Percentiles rank a stretch among this genome's conserved stretches.
These are phyloP conservation scores for Upupa epops DNA, from an alignment of 2,113 vertebrate genomes.

Conservation along the genomic window DNA sequence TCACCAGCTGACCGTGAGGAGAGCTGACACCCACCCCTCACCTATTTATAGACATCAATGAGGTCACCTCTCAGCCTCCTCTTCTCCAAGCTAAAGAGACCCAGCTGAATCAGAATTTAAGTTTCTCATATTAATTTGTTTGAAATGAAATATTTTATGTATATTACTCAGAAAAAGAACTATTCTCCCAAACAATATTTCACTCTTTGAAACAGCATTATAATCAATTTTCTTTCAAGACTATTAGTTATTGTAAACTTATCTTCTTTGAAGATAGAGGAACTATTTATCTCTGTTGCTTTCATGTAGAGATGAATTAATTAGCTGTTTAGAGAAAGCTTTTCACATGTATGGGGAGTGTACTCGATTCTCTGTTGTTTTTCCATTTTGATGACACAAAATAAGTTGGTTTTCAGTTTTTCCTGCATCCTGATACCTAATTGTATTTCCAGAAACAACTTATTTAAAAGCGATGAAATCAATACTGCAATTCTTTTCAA, in stretches of 20 bases:
- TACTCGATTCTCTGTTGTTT: slow-evolving; percentile 23
- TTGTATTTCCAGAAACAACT: not conserved
- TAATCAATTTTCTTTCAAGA: slow-evolving; percentile 42
- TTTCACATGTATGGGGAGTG: not conserved
- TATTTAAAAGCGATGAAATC: slow-evolving; percentile 44
- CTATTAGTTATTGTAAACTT: slow-evolving; percentile 24
- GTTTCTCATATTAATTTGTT: slow-evolving; percentile 6
- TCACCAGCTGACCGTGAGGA: too few relatives aligned
- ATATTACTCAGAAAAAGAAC: slow-evolving; percentile 20
- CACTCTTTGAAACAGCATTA: not conserved
- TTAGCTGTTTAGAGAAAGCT: slow-evolving; percentile 35
- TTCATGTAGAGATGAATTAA: slow-evolving; percentile 50
- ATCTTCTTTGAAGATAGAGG: slow-evolving; percentile 48
- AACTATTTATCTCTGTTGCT: slow-evolving; percentile 51
- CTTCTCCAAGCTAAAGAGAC: too few relatives aligned
- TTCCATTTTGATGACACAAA: slow-evolving; percentile 20
- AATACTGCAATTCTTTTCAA: slow-evolving; percentile 27
- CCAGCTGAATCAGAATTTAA: not conserved
- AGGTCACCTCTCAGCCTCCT: too few relatives aligned
- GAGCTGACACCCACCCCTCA: too few relatives aligned
- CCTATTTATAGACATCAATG: too few relatives aligned
- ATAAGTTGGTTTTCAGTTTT: not conserved
- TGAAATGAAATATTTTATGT: slow-evolving; percentile 25
- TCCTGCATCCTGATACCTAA: not conserved
- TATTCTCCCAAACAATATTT: slow-evolving; percentile 7